Evolutionary conservation across 2,113 vertebrate genomes (phyloP).

Genomic region (Gymnobelideus leadbeateri): DNA sequence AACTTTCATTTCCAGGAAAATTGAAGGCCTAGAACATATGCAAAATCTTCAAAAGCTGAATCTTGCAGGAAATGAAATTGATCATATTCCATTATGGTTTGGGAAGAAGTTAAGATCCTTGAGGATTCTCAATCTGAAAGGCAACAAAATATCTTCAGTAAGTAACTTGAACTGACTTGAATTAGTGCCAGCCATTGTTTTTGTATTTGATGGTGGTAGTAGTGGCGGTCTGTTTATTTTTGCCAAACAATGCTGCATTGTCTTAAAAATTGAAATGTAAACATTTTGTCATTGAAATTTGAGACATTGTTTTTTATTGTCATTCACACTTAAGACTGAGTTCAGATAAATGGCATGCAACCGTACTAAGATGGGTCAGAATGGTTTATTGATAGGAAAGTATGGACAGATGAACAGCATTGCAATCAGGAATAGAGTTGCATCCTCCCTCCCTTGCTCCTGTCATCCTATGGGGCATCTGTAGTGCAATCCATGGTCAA

Average conservation of each 20-base stretch:
- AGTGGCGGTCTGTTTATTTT: background rate
- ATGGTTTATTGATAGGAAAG: background rate
- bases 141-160: constrained; percentile 90
- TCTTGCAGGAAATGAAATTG: constrained; percentile 90
- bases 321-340: background rate
- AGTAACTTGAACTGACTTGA: constrained; percentile 64
- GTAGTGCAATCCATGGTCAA: too few relatives aligned
- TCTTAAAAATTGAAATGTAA: background rate
- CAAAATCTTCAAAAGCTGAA: constrained; percentile 88
- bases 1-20: constrained; percentile 85
- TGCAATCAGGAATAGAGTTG: background rate
- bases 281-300: background rate
- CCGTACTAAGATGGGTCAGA: background rate
- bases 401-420: background rate
- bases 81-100: constrained; percentile 90
- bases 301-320: background rate
- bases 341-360: background rate
- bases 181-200: background rate
- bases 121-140: constrained; percentile 84
- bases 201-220: background rate
- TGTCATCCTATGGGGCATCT: background rate
- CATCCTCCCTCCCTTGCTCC: background rate
- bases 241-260: too few relatives aligned
- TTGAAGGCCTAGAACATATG: constrained; percentile 92
- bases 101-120: constrained; percentile 89